phyloP scores from a whole-genome alignment of 2,113 vertebrate species.

The Pelecanus crispus region DNA sequence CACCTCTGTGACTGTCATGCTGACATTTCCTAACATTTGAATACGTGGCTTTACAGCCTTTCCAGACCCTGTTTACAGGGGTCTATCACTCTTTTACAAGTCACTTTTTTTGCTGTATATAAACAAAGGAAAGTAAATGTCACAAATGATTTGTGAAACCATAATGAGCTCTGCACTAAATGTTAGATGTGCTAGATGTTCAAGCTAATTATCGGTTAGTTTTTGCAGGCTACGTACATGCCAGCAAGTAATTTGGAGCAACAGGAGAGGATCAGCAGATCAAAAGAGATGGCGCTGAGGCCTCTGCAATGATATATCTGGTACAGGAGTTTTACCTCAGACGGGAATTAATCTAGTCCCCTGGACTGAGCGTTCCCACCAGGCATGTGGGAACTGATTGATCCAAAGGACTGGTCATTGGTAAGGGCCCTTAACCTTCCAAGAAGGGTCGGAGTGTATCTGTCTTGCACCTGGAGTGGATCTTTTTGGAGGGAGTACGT shows the following conservation, averaged over 20 bases:
- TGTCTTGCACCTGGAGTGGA: neutral
- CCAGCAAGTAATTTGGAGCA: neutral
- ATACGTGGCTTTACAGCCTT: neutral
- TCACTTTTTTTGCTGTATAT: neutral
- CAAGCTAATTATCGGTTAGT: neutral
- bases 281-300: neutral
- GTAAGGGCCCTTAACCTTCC: neutral
- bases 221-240: neutral
- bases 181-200: neutral
- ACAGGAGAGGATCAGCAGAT: neutral
- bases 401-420: neutral
- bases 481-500: neutral
- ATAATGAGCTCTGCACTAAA: neutral
- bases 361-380: neutral
- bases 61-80: neutral
- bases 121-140: conserved; percentile 44
- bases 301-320: neutral
- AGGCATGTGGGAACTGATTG: neutral
- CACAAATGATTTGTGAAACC: conserved; percentile 4
- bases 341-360: neutral
- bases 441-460: neutral
- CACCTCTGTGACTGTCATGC: neutral
- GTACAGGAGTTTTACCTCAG: neutral
- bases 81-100: neutral
- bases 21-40: neutral